A percentile compares a stretch with the other conserved stretches of the same genome.
Evolutionary conservation across 2,888 invertebrate species (phyloP).

Genomic region (Hecatera dysodea): DNA sequence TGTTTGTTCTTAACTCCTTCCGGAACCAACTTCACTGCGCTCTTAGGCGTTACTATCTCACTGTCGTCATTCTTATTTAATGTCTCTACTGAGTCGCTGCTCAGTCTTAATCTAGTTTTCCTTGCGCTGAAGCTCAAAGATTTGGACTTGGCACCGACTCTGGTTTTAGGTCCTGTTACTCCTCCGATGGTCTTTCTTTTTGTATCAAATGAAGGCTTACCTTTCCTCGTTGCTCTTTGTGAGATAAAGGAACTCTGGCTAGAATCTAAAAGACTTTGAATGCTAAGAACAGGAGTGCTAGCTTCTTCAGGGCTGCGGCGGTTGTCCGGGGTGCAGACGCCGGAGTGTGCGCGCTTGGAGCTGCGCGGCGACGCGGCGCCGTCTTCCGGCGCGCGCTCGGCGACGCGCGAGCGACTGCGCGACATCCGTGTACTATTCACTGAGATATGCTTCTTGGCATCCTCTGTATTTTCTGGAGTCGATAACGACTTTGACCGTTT

Average conservation of each 20-base stretch:
- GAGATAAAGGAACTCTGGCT: constrained; percentile 70
- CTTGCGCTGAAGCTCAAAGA: constrained; percentile 69
- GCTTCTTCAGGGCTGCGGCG: constrained; percentile 75
- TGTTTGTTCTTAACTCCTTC: constrained; percentile 87
- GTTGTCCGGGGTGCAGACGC: constrained; percentile 79
- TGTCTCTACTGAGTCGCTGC: constrained; percentile 66
- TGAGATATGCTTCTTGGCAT: constrained; percentile 70
- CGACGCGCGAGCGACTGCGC: constrained; percentile 76
- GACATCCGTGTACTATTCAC: constrained; percentile 74
- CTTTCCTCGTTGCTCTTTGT: constrained; percentile 53
- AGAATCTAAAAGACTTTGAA: constrained; percentile 79
- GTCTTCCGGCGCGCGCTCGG: constrained; percentile 78
- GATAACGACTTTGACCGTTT: constrained; percentile 71
- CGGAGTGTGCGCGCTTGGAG: constrained; percentile 62
- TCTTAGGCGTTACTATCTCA: constrained; percentile 82
- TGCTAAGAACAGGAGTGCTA: constrained; percentile 82
- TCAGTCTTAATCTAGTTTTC: constrained; percentile 65
- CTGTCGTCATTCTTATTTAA: constrained; percentile 70
- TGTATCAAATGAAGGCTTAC: constrained; percentile 40
- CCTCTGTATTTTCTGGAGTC: constrained; percentile 75
- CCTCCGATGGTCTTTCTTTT: constrained; percentile 77
- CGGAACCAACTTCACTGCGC: constrained; percentile 77
- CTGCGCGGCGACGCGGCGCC: constrained; percentile 65
- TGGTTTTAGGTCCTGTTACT: constrained; percentile 63
- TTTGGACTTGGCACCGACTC: constrained; percentile 68